phyloP scores from a whole-genome alignment of 2,888 invertebrate species.

The Pherbina coryleti region DNA sequence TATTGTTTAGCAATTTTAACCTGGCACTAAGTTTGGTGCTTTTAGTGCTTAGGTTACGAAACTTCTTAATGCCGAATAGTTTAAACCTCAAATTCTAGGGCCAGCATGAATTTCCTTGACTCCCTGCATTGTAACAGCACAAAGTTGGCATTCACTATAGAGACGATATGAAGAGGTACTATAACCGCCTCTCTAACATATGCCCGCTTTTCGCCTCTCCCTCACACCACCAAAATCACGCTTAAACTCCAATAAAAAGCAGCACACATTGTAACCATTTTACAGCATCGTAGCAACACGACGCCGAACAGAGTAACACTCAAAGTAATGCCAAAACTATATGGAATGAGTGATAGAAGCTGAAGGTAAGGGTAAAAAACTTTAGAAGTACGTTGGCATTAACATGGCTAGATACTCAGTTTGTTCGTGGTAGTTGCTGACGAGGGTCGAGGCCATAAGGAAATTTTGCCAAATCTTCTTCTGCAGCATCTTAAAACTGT shows the following conservation, averaged over 20 bases:
- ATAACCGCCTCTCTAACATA: no score
- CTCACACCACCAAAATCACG: not conserved
- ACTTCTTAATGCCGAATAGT: no score
- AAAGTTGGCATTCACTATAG: no score
- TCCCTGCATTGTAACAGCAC: no score
- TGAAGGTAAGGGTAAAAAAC: not conserved
- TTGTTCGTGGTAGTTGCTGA: not conserved
- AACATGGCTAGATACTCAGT: no score
- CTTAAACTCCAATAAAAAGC: conserved; percentile 25
- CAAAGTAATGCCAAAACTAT: conserved; percentile 1
- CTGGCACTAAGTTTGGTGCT: no score
- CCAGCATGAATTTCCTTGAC: no score
- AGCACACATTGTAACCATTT: conserved; percentile 37
- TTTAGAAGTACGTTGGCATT: not conserved
- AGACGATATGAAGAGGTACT: no score
- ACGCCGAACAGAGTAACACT: conserved; percentile 13
- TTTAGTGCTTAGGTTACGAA: no score
- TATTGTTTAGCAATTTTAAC: no score
- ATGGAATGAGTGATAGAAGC: not conserved
- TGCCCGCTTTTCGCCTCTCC: no score
- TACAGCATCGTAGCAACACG: conserved; percentile 14
- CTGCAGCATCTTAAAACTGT: conserved; percentile 32
- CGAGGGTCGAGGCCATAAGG: conserved; percentile 22
- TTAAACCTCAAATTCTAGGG: no score
- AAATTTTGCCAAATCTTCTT: conserved; percentile 29